Base-by-base conservation (phyloP, 2,797 vertebrate species). In the Hydrolagus colliei region DNA sequence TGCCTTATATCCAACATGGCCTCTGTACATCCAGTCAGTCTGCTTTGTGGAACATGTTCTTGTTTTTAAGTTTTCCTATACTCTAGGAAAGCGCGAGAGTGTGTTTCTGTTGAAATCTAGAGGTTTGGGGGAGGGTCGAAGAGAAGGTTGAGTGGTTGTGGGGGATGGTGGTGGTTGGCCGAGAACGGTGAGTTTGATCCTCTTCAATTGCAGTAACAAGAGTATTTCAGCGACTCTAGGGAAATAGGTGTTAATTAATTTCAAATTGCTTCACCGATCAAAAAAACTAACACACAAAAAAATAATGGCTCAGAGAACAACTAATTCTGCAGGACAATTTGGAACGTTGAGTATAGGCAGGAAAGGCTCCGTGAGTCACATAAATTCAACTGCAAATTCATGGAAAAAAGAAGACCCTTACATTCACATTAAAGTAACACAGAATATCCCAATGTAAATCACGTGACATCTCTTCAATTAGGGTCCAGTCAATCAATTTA, bases 401-500 rank as follows among this genome's bases (percentile, higher is more conserved):
- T 35, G 18, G 27, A 63, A 22, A 22, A 61, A 84, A 67, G 65
- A 84, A 67, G 65, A 63, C 79, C 41, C 71, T 84, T 84, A 84
- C 79, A 27, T 71, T 35, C 67, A 16, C 41, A 84, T 41, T 84
- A 84, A 67, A 84, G 16, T 52, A 52, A 68, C 79, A 35, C 71
- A 35, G n/a, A 67, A 82, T 82, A 65, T 63, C 14, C 79, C 18
- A 18, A 16, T 71, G n/a, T 52, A 35, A 71, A n/a, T 18, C 79
- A 84, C 79, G 27, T 84, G 79, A 84, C 41, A 84, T n/a, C 79
- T 11, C n/a, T 84, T 32, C 79, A 84, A 84, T 84, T 84, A 84
- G 79, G 79, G 71, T 52, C 35, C 79, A 84, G 62, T 67, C 65
- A 71, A 18, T 84, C 20, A 20, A 67, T 27, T 84, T 27, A 27